Percentiles rank a stretch among this genome's conserved stretches.
Conservation (phyloP, 2,113 vertebrate genomes). For the Thymallus thymallus region DNA sequence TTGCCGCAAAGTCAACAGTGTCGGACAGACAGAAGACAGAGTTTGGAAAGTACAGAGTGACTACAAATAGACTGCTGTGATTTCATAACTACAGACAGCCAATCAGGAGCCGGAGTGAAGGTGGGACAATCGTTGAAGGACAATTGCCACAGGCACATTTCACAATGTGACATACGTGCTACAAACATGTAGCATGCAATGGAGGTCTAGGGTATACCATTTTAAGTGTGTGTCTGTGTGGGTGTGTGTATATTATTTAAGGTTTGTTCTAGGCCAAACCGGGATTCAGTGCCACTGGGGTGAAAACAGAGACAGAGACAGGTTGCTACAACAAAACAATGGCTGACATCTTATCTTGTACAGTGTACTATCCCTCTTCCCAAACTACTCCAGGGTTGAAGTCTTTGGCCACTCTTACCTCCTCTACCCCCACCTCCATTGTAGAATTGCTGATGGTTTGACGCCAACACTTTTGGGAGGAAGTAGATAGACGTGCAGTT, state of each 20-base stretch:
- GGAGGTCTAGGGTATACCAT: slow-evolving; percentile 9
- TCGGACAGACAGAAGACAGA: slow-evolving; percentile 29
- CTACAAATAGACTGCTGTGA: slow-evolving; percentile 21
- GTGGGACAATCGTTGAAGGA: slow-evolving; percentile 56
- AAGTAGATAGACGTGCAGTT: slow-evolving; percentile 66
- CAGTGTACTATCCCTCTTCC: slow-evolving; percentile 30
- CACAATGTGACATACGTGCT: slow-evolving; percentile 65
- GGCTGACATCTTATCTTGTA: neutral
- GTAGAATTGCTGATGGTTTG: slow-evolving; percentile 82
- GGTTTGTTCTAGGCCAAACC: slow-evolving; percentile 21
- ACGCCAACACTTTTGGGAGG: slow-evolving; percentile 76
- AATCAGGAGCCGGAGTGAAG: slow-evolving; percentile 23
- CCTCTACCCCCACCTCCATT: slow-evolving; percentile 80
- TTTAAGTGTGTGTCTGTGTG: neutral
- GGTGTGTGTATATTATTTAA: slow-evolving; percentile 5
- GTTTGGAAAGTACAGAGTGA: slow-evolving; percentile 35
- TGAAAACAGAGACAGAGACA: slow-evolving; percentile 60
- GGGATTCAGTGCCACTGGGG: slow-evolving; percentile 24
- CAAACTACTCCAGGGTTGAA: slow-evolving; percentile 39
- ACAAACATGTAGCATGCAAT: slow-evolving; percentile 77
- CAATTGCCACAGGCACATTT: slow-evolving; percentile 27
- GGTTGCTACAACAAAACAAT: slow-evolving; percentile 49
- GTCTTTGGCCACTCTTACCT: slow-evolving; percentile 73
- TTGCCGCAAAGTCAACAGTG: neutral
- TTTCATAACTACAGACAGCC: slow-evolving; percentile 40